Evolutionary conservation across 2,113 vertebrate genomes (phyloP), one percentile per base, ranked within the genome.

Genomic region (Rynchops niger): DNA sequence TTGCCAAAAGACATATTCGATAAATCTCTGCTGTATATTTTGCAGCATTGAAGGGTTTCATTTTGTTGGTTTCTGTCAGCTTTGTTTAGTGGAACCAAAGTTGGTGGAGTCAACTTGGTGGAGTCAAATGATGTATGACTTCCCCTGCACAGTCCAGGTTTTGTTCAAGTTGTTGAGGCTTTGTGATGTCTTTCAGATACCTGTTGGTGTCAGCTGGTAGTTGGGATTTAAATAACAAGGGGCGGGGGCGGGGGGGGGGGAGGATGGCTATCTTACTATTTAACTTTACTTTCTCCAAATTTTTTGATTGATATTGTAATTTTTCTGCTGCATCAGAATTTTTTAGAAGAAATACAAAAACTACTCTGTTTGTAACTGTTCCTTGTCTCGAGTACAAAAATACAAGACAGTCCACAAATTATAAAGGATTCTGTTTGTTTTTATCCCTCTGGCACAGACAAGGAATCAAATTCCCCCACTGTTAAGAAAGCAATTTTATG

Each of bases 401-500:
- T 19, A 67, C 21, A 32, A 38, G 27, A 63, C 6, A 55, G 49
- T 40, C 42, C 18, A 78, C 50, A 81, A 95, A 43, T 90, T 88
- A 67, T 10, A 69, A 72, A 80, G 23, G 11, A 61, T n/a, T 86
- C 38, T 47, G 21, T 74, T 91, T 93, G 40, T 30, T 93, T 69
- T 56, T 49, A 45, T 69, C 70, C 84, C 55, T 56, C 20, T 53
- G 58, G 74, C 78, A 85, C 26, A 73, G 78, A 53, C 0, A 11
- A 49, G 42, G 84, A 95, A 91, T 80, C 70, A 82, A 77, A 91
- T 58, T 71, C 81, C 66, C 70, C 40, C 30, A 85, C 27, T 38
- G 61, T 7, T 76, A 82, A 58, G 84, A 91, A 95, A 86, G 71
- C n/a, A 94, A 66, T 95, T 95, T 89, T 58, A 22, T 42, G 61